phyloP scores from a whole-genome alignment of 2,113 vertebrate genomes.

The Oceanites oceanicus region DNA sequence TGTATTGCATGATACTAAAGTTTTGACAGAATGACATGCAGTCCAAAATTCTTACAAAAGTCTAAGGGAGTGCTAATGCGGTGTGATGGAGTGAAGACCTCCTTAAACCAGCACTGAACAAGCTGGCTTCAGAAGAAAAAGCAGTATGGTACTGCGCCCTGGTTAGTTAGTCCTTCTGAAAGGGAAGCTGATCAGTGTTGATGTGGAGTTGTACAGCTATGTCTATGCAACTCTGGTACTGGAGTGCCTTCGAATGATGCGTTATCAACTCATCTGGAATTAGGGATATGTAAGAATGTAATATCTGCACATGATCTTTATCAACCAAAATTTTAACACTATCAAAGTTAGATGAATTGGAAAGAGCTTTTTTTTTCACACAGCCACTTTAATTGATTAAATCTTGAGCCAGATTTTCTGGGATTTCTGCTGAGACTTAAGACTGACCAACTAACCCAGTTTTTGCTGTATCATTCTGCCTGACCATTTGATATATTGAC shows the following conservation, averaged over 20 bases:
- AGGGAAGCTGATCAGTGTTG: neutral
- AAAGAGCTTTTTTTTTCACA: neutral
- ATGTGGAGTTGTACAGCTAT: neutral
- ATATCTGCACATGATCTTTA: neutral
- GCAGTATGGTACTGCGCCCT: neutral
- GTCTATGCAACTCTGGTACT: fast-evolving
- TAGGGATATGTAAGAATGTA: too few species aligned
- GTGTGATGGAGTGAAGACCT: neutral
- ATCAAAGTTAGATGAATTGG: neutral
- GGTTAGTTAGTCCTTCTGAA: neutral
- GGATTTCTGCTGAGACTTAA: neutral
- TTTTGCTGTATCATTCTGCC: neutral
- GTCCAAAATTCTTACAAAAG: neutral
- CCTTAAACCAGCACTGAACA: neutral
- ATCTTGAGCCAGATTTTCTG: neutral
- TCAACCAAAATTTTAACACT: neutral
- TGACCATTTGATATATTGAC: neutral
- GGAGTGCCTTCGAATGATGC: fast-evolving
- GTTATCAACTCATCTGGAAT: neutral
- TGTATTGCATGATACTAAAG: neutral
- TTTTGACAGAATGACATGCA: neutral
- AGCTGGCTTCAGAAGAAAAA: neutral
- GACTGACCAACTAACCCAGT: fast-evolving
- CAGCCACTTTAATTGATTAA: neutral
- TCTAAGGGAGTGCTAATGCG: neutral